Evolutionary conservation across 2,797 vertebrate species (phyloP).

Genomic region (Eospalax fontanierii): DNA sequence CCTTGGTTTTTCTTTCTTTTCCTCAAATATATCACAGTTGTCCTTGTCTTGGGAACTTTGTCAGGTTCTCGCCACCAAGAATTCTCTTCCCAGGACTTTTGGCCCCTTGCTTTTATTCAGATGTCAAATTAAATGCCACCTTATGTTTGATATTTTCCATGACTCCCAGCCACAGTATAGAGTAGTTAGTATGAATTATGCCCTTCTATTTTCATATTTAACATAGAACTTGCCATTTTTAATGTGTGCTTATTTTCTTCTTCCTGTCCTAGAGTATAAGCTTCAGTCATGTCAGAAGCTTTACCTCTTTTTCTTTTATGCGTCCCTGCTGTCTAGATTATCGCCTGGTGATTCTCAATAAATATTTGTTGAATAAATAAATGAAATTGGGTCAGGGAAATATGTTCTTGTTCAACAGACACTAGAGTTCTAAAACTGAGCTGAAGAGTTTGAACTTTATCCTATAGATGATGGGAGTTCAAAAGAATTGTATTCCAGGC

Average conservation of each 20-base stretch:
- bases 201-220: conserved; percentile 13
- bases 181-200: conserved; percentile 18
- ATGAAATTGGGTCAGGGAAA: conserved; percentile 46
- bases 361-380: conserved; percentile 72
- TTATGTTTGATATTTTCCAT: neutral
- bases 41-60: neutral
- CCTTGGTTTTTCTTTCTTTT: neutral
- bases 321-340: conserved; percentile 9
- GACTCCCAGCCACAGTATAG: neutral
- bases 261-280: neutral
- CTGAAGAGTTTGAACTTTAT: conserved; percentile 66
- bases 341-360: conserved; percentile 25
- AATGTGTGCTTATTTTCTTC: neutral
- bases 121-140: conserved; percentile 1
- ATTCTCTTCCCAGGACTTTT: neutral
- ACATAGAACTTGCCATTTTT: neutral
- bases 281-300: neutral
- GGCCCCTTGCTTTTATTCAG: neutral
- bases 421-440: conserved; percentile 1
- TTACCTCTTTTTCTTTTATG: neutral
- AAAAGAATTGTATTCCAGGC: conserved; percentile 35
- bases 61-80: neutral
- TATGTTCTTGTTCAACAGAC: conserved; percentile 57
- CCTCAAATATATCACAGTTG: neutral
- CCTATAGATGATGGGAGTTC: neutral